A percentile compares a stretch with the other conserved stretches of the same genome.
Evolutionary conservation across 2,888 invertebrate species (phyloP).

Genomic region (Argyresthia goedartella): DNA sequence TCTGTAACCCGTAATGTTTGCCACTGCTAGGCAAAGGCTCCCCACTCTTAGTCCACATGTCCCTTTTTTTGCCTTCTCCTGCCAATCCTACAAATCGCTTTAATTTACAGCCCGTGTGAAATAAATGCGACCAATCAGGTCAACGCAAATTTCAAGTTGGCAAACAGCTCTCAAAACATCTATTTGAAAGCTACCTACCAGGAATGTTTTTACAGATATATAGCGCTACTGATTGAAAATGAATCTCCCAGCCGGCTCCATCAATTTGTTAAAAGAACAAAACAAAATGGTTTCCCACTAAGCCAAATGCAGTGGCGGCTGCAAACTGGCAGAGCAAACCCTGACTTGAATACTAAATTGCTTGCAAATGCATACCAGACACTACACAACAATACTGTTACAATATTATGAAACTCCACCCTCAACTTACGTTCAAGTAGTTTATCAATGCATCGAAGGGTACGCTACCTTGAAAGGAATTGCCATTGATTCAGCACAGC

Average conservation of each 20-base stretch:
- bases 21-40: too few relatives aligned
- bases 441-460: not conserved
- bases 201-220: too few relatives aligned
- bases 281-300: constrained; percentile 19
- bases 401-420: not conserved
- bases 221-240: not conserved
- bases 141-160: too few relatives aligned
- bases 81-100: too few relatives aligned
- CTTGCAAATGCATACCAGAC: constrained; percentile 28
- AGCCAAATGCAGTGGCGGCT: constrained; percentile 38
- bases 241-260: not conserved
- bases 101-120: too few relatives aligned
- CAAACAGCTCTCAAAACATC: too few relatives aligned
- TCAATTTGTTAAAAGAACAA: not conserved
- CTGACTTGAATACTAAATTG: constrained; percentile 38
- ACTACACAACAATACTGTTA: constrained; percentile 12
- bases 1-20: too few relatives aligned
- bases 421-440: not conserved
- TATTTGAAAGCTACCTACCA: too few relatives aligned
- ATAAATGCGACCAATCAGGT: too few relatives aligned
- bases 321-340: constrained; percentile 37
- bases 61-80: too few relatives aligned
- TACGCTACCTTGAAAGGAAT: not conserved
- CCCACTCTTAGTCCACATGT: too few relatives aligned
- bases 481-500: not conserved